Base-by-base conservation (phyloP, 2,113 vertebrate species). In the Rattus rattus region DNA sequence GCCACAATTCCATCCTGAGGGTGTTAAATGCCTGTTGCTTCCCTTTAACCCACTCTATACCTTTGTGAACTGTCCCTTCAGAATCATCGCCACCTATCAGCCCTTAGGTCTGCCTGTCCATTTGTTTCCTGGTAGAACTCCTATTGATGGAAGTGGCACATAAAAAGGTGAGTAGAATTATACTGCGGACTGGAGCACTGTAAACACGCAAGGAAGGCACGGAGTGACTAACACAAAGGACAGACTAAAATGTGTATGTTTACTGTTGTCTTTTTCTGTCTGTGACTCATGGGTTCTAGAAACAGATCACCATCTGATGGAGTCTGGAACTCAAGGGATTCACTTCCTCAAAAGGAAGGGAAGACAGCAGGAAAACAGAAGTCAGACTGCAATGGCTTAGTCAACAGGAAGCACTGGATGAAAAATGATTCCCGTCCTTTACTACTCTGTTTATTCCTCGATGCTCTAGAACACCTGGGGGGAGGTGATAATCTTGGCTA, bases 121-220 rank as follows among this genome's bases (percentile, higher is more conserved):
- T 65, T 65, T 88, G 52, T 88, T 69, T 93, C 52, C 90, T 83
- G 67, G 19, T 43, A 87, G 36, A 86, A 90, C 17, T n/a, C 69
- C 83, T 47, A 84, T 16, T 94, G 72, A 81, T 59, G 81, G 75
- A 28, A 63, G 61, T 33, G 59, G 83, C 91, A 65, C 36, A 28
- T 88, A 43, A 93, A 69, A 75, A 86, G 75, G 43, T n/a, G 9
- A 49, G 43, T 30, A 93, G 84, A 92, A 92, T 94, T 49, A 59
- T 67, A 70, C 39, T 7, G 16, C 9, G 30, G 52, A 13, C 33
- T 92, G 87, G 49, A 94, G 77, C 16, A 90, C 91, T 14, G 59
- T 43, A 14, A 65, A 92, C 20, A 43, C 49, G 10, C 84, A 90
- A 39, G 59, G 36, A 43, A 90, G 20, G 70, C 65, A 39, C 19